Conservation (phyloP, 2,113 vertebrate species). For the Cisticola juncidis region DNA sequence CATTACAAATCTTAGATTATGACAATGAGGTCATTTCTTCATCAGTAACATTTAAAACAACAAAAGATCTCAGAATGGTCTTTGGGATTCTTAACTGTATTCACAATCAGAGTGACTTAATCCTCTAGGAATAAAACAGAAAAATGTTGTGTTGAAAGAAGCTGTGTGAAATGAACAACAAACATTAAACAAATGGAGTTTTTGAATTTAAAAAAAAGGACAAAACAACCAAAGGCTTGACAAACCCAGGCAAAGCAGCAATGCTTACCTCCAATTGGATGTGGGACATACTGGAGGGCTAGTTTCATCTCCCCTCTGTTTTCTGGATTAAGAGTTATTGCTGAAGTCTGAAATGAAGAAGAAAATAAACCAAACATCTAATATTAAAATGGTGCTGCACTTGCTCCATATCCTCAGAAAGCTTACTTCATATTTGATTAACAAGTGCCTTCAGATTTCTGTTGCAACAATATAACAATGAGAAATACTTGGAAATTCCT, state of each 20-base stretch:
- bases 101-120: neutral
- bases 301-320: slow-evolving; percentile 86
- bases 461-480: neutral
- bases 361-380: neutral
- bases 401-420: neutral
- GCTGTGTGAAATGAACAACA: neutral
- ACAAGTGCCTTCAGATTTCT: neutral
- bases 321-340: slow-evolving; percentile 64
- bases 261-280: slow-evolving; percentile 77
- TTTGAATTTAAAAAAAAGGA: too few relatives aligned
- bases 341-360: slow-evolving; percentile 58
- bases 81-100: neutral
- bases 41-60: neutral
- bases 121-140: neutral
- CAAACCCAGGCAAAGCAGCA: neutral
- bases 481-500: neutral
- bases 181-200: neutral
- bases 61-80: neutral
- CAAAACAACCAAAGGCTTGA: neutral
- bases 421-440: neutral
- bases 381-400: neutral
- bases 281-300: slow-evolving; percentile 84
- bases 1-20: neutral
- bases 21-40: neutral
- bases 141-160: neutral